Evolutionary conservation across 2,888 invertebrate genomes (phyloP), one percentile per base, ranked within the genome.

Genomic region (Campoletis raptor): DNA sequence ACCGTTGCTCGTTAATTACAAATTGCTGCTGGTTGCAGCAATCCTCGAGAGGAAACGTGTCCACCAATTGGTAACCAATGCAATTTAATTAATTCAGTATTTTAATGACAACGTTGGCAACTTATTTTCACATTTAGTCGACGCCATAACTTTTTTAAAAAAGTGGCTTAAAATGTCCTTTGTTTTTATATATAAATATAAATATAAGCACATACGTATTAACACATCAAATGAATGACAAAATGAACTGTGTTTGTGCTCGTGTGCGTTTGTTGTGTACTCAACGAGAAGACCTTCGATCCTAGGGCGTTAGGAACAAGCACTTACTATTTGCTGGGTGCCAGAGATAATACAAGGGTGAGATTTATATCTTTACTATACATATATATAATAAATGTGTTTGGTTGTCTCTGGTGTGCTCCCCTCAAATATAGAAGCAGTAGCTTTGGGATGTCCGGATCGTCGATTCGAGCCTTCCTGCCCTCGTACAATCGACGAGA

Each of bases 301-400:
- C 83, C 87, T 74, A 86, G 91, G 91, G 91, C 91, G 91, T 91
- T 89, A 88, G 89, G 90, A 90, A 92, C 91, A 91, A 90, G 92
- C 91, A 92, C 91, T 91, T 90, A 92, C 92, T 92, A 91, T 92
- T 92, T 92, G 89, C 90, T 87, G 91, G 90, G 90, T 92, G 90
- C 90, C 90, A 91, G 86, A 91, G 92, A 92, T 92, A 92, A 92
- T 92, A 91, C 89, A 88, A 88, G 89, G 90, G 90, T 89, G 92
- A 91, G 92, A 92, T 92, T 92, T 92, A 92, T 92, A 90, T 80
- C 45, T 79, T 36, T 78, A 48, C n/a, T 72, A 78, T 72, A 70
- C 40, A 74, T 15, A 12, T 64, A 42, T 40, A 54, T 15, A 48
- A 30, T 42, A 37, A 15, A 37, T 36, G 69, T 69, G 89, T 88